Base-by-base conservation (phyloP, 2,888 invertebrate genomes). In the Amphipyra tragopoginis region DNA sequence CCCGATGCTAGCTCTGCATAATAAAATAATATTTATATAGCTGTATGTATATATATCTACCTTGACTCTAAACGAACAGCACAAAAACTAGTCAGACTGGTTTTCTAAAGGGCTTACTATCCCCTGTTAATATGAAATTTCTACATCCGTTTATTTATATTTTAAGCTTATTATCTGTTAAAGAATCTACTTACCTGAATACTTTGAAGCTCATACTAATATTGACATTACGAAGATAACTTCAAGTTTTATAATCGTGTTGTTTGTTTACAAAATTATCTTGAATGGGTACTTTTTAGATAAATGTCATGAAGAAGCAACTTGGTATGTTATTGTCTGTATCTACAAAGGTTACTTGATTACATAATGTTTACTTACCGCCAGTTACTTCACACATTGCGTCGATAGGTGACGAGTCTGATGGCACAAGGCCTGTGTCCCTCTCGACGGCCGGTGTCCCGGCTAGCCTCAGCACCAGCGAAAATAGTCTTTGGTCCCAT, bases 351-450 rank as follows among this genome's bases (percentile, higher is more conserved):
- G 15, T 39, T 43, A 38, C 5, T 44, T 34, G 9, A 1, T 48
- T 43, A 13, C 15, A 43, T 36, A 51, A 51, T 40, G 14, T 39
- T 47, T 13, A 65, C 89, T 90, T 90, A 97, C 98, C 99, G 84
- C 99, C 99, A 11, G 99, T 99, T 15, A 99, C 99, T 95, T 99
- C 99, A 93, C 99, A 99, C 98, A 99, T 99, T 7, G 98, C 97
- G 90, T 99, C 99, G 75, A 99, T 98, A 0, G 99, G 98, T 39
- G 99, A 98, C 54, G 97, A 96, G 86, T 99, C 99, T 58, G 98
- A 98, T 9, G 99, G 98, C 38, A 99, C 99, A 59, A 98, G 95
- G 6, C 98, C 98, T 5, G 97, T 97, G 84, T 98, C 98, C 73
- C 98, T 95, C 83, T 98, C 98, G 49, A 97, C 96, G 2, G 98